phyloP scores from a whole-genome alignment of 2,113 vertebrate genomes.

The Canis aureus region DNA sequence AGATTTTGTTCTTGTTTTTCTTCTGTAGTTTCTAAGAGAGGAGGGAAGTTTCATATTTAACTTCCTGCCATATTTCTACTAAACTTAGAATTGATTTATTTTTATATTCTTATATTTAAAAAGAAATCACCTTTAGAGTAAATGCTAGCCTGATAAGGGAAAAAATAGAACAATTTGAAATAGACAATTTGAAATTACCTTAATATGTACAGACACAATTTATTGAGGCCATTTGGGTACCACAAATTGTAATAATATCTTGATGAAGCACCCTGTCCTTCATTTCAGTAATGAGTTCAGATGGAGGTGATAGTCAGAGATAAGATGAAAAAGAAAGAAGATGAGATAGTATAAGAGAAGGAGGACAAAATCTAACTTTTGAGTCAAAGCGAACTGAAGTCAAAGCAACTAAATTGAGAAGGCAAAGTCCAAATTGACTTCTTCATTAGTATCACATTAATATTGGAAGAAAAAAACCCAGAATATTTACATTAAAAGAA shows the following conservation, averaged over 20 bases:
- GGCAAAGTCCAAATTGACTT: neutral
- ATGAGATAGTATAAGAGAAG: neutral
- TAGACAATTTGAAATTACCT: slow-evolving; percentile 39
- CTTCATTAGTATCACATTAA: neutral
- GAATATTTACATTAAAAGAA: neutral
- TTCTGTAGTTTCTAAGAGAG: neutral
- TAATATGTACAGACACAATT: slow-evolving; percentile 45
- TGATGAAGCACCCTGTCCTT: neutral
- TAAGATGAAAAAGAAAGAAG: slow-evolving; percentile 51
- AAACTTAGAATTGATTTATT: neutral
- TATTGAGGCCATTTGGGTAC: slow-evolving; percentile 41
- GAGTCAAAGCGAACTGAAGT: slow-evolving; percentile 28
- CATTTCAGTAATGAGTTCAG: slow-evolving; percentile 59
- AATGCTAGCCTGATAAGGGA: neutral
- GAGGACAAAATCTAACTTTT: neutral
- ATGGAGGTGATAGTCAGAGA: slow-evolving; percentile 27
- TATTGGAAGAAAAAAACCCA: neutral
- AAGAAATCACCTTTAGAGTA: neutral
- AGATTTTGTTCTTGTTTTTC: neutral
- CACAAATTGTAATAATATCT: slow-evolving; percentile 60
- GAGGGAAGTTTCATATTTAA: neutral
- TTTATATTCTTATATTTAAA: slow-evolving; percentile 6
- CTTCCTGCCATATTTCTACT: neutral
- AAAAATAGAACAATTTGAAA: slow-evolving; percentile 45
- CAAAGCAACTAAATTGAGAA: neutral